Conservation (phyloP, 2,113 vertebrate genomes). For the Prolemur simus region DNA sequence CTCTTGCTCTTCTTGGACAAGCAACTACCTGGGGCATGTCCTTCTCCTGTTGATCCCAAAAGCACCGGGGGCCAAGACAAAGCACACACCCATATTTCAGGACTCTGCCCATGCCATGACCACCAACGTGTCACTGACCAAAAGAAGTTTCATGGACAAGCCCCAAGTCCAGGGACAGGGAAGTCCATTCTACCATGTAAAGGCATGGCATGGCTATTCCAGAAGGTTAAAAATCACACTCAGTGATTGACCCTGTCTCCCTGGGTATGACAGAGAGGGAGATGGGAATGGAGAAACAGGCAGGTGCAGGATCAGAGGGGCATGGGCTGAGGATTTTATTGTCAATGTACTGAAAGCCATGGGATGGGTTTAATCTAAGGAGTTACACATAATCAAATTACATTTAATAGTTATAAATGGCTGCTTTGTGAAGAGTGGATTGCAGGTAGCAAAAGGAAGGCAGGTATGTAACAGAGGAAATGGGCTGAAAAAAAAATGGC, state of each 20-base stretch:
- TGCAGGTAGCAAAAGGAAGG: not conserved
- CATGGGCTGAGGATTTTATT: not conserved
- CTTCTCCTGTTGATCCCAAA: not conserved
- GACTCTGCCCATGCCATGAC: not conserved
- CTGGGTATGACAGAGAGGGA: no score
- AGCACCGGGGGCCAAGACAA: not conserved
- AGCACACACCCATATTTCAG: not conserved
- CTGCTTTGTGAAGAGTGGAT: not conserved
- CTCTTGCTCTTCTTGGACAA: not conserved
- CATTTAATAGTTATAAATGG: not conserved
- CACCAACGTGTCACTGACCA: not conserved
- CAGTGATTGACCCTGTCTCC: not conserved
- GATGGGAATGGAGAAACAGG: not conserved
- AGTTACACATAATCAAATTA: not conserved
- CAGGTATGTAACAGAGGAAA: not conserved
- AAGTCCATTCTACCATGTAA: not conserved
- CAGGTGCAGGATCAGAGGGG: not conserved
- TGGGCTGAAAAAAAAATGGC: no score
- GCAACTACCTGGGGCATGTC: not conserved
- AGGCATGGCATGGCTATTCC: not conserved
- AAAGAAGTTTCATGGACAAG: not conserved
- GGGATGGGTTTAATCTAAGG: not conserved
- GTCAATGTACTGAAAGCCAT: not conserved
- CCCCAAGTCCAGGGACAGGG: not conserved
- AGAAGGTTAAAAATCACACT: not conserved